Conservation (phyloP, 2,113 vertebrate species). For the Panthera tigris region DNA sequence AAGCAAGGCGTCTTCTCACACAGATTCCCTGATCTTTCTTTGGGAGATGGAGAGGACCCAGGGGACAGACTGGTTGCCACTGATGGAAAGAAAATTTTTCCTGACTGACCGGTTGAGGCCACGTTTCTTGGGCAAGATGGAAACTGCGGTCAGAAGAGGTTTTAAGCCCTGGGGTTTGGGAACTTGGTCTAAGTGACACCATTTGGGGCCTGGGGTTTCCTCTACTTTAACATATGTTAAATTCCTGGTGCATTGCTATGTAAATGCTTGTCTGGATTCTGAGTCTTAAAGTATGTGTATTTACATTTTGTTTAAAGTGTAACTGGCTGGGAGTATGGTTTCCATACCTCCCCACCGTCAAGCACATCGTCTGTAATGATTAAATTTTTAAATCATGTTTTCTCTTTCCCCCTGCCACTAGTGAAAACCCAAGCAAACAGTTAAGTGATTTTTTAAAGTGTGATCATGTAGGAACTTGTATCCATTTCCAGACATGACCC, state of each 20-base stretch:
- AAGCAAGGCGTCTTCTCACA: not conserved
- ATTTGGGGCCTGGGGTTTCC: not conserved
- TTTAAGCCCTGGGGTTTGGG: not conserved
- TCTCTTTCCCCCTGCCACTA: not conserved
- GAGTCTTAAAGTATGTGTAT: not conserved
- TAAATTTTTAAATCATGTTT: conserved; percentile 15
- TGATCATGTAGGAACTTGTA: not conserved
- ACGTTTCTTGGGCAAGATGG: not conserved
- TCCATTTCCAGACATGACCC: not conserved
- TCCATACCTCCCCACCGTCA: not conserved
- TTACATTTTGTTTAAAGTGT: conserved; percentile 40
- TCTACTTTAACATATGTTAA: not conserved
- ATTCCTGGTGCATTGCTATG: not conserved
- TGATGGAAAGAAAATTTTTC: not conserved
- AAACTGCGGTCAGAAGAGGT: not conserved
- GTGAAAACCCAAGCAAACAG: not conserved
- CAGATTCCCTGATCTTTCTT: not conserved
- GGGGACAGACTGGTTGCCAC: not conserved
- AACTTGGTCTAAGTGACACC: not conserved
- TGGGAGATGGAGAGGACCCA: not conserved
- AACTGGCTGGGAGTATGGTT: not conserved
- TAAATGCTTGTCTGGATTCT: not conserved
- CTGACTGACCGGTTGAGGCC: not conserved
- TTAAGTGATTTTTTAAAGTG: not conserved
- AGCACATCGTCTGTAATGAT: not conserved